Evolutionary conservation across 2,113 vertebrate species (phyloP).

Genomic region (Nerophis ophidion): DNA sequence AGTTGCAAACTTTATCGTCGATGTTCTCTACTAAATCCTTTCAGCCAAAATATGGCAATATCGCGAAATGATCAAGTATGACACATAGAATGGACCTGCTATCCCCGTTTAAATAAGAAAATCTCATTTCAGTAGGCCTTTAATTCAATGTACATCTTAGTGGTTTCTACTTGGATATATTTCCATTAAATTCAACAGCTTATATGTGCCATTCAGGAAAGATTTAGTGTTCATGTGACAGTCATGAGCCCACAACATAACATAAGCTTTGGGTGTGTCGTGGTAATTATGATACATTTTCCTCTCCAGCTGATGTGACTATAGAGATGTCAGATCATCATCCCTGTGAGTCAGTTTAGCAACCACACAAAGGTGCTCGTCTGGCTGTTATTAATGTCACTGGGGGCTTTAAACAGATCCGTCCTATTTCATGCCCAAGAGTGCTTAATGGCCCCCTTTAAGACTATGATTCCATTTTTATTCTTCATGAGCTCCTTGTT

Average conservation of each 20-base stretch:
- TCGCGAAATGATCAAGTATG: too few relatives aligned
- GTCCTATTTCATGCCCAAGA: slow-evolving; percentile 8
- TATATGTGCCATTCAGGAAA: neutral
- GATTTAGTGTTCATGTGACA: neutral
- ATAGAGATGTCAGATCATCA: neutral
- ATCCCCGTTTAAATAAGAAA: too few relatives aligned
- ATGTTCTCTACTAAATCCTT: too few relatives aligned
- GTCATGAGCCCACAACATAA: too few relatives aligned
- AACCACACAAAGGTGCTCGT: neutral
- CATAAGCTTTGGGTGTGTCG: neutral
- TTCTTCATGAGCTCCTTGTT: slow-evolving; percentile 39
- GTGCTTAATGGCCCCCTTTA: slow-evolving; percentile 12
- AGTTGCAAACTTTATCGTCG: too few relatives aligned
- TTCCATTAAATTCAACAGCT: neutral
- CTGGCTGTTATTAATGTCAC: slow-evolving; percentile 5
- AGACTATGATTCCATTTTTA: slow-evolving; percentile 29
- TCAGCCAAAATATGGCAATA: too few relatives aligned
- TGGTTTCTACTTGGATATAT: neutral
- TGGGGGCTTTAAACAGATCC: slow-evolving; percentile 16
- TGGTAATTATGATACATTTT: neutral
- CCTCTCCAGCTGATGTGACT: neutral
- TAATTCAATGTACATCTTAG: neutral
- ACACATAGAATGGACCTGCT: too few relatives aligned
- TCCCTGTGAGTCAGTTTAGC: slow-evolving; percentile 1
- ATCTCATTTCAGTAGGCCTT: too few relatives aligned